A percentile compares a stretch with the other conserved stretches of the same genome.
These are phyloP conservation scores for Clarias gariepinus DNA, from an alignment of 2,113 vertebrate genomes.

Conservation along the genomic window DNA sequence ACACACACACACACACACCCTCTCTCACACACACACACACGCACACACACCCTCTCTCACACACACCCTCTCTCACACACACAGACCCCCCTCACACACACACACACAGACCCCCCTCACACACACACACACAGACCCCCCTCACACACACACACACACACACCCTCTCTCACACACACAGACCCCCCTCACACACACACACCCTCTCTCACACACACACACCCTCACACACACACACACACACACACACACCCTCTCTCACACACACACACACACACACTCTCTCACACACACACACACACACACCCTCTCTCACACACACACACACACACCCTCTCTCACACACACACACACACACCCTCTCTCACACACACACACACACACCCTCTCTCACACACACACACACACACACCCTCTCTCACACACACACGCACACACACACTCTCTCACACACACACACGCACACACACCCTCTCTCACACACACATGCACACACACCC, in stretches of 20 bases:
- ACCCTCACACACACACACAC: background rate
- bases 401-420: slow-evolving; percentile 90
- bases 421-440: slow-evolving; percentile 73
- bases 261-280: slow-evolving; percentile 60
- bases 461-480: slow-evolving; percentile 90
- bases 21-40: background rate
- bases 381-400: slow-evolving; percentile 64
- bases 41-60: too few relatives aligned
- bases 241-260: too few relatives aligned
- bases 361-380: background rate
- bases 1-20: slow-evolving; percentile 82
- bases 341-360: slow-evolving; percentile 75
- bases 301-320: slow-evolving; percentile 83
- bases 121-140: slow-evolving; percentile 63
- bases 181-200: slow-evolving; percentile 84
- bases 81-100: slow-evolving; percentile 66
- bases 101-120: slow-evolving; percentile 66
- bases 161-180: slow-evolving; percentile 69
- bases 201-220: too few relatives aligned
- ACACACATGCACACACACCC: slow-evolving; percentile 75
- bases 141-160: slow-evolving; percentile 71
- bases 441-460: slow-evolving; percentile 71
- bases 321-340: slow-evolving; percentile 64
- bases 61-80: background rate
- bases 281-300: slow-evolving; percentile 52